Base-by-base conservation (phyloP, 35 echinoderm and acorn worm genomes). In the Lytechinus pictus region DNA sequence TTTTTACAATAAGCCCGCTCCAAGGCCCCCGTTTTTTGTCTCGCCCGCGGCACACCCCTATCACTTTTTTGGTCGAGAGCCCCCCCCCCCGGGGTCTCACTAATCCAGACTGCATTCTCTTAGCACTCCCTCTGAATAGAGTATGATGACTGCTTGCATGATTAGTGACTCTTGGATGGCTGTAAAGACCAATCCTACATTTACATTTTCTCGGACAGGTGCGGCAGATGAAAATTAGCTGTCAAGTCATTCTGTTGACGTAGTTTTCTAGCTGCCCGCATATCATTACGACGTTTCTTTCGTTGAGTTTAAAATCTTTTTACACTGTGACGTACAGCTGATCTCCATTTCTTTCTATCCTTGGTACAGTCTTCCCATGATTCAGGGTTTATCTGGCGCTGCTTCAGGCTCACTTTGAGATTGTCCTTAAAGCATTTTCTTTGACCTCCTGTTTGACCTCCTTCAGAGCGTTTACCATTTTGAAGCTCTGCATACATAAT, bases 341-440 rank as follows among this genome's bases (percentile, higher is more conserved):
- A 92, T 8, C 91, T 52, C 91, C 91, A 92, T 21, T 53, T 92
- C 53, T 54, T 10, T 92, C 91, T 92, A 9, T 92, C 91, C 91
- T 92, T 8, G 9, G 91, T 52, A 53, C 9, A 92, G 16, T 92
- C 4, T 54, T 92, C 91, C 91, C 91, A 92, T 13, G 91, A 53
- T 52, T 53, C 91, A 92, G 33, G 86, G 54, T 91, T 89, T 8
- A 93, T 96, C 29, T 94, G 21, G 54, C 33, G 90, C 7, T 53
- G 27, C 94, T 88, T 95, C 8, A 95, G 86, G 33, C 8, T 29
- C 19, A 28, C 10, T 89, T 89, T 91, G 9, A 95, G 21, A 21
- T 6, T 88, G 54, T 95, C 94, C 53, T 95, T 95, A 53, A 95
- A 95, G 71, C 94, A 27, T 89, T 95, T 95, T 55, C 54, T 95